Evolutionary conservation across 2,113 vertebrate genomes (phyloP), one percentile per base, ranked within the genome.

Genomic region (Oenanthe oenanthe): DNA sequence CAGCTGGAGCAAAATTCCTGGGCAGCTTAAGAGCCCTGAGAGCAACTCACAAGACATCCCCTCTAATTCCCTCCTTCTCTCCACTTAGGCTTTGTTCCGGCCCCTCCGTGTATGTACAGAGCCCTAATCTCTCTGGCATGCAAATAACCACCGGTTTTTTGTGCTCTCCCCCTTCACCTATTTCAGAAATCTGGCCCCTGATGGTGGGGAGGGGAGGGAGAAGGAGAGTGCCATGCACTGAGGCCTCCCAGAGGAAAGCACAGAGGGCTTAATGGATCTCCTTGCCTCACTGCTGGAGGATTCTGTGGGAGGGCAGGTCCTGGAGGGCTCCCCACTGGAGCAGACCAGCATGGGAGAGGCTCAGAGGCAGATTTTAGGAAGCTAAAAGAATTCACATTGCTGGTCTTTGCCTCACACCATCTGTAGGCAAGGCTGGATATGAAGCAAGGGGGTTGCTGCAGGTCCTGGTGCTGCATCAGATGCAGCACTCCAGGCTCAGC

Each of bases 101-200:
- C 38, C 72, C 70, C 48, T 85, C 48, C 0, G 0, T 78, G 70
- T 77, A 85, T 5, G 45, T 79, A 77, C 61, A 83, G 65, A 91
- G 50, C 75, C 58, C 70, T 97, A 97, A 97, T 96, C 97, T 93
- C 93, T 90, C 81, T 92, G 96, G 96, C 78, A 96, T 43, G 93
- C 91, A 88, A 92, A 90, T 71, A 92, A 7, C 92, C 88, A 76
- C 38, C 0, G 1, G 8, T 32, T 75, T 85, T 82, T 56, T 4
- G 8, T n/a, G 65, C 51, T 88, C 66, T 96, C 83, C 78, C 85
- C 90, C 84, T 89, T 95, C 93, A 88, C 90, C 89, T 77, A 60
- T 79, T 85, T 85, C 4, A 11, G 74, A 90, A 81, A 92, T 74
- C 78, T 80, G 65, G 29, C 77, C 61, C 50, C 61, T 70, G 13